A percentile compares a stretch with the other conserved stretches of the same genome.
phyloP scores from a whole-genome alignment of 1,140 invertebrate species.

The Macrobrachium nipponense region DNA sequence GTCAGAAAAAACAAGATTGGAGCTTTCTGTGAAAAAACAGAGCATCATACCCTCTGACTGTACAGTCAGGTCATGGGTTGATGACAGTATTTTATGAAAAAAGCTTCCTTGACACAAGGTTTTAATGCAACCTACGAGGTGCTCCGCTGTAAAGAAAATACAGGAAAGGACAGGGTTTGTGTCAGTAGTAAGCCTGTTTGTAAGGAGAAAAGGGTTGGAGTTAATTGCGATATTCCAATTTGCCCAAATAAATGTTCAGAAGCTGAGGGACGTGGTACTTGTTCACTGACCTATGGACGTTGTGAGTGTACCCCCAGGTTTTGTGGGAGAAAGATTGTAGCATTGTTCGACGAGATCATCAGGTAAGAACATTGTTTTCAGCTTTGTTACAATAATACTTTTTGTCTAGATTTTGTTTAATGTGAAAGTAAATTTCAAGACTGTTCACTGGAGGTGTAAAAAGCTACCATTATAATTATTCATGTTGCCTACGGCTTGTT shows the following conservation, averaged over 20 bases:
- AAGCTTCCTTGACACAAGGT: slow-evolving; percentile 78
- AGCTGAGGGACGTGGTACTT: slow-evolving; percentile 77
- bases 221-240: slow-evolving; percentile 69
- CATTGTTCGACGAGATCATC: slow-evolving; percentile 41
- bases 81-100: slow-evolving; percentile 71
- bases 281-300: slow-evolving; percentile 72
- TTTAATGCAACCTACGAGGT: slow-evolving; percentile 90
- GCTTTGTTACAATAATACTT: no score
- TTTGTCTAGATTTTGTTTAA: no score
- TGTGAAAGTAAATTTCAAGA: no score
- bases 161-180: slow-evolving; percentile 79
- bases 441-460: no score
- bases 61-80: slow-evolving; percentile 68
- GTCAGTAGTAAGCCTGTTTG: slow-evolving; percentile 66
- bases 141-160: slow-evolving; percentile 79
- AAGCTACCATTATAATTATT: no score
- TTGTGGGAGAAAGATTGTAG: slow-evolving; percentile 57
- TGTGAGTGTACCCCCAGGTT: slow-evolving; percentile 49
- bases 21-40: slow-evolving; percentile 80
- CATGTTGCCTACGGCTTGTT: no score
- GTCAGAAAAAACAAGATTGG: slow-evolving; percentile 83
- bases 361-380: slow-evolving; percentile 37
- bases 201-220: slow-evolving; percentile 45
- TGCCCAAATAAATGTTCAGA: slow-evolving; percentile 87
- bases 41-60: slow-evolving; percentile 65